Conservation (phyloP, 2,797 vertebrate genomes). For the Eulemur coronatus region DNA sequence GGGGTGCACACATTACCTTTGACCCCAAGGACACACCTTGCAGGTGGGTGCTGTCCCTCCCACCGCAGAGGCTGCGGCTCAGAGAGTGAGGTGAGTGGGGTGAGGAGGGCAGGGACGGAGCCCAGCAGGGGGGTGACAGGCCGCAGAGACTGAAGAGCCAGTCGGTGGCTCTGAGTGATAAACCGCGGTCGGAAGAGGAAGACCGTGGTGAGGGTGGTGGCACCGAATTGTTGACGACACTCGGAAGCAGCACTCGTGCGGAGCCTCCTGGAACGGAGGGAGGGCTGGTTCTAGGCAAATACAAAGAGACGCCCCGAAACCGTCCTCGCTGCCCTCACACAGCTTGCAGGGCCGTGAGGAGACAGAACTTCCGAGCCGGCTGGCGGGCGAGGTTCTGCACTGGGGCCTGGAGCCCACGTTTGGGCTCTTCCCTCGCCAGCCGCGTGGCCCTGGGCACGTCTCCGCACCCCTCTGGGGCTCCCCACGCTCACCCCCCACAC, state of each 20-base stretch:
- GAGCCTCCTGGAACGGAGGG: neutral
- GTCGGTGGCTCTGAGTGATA: too few species aligned
- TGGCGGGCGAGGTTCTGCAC: neutral
- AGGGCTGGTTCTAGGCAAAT: neutral
- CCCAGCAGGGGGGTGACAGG: too few species aligned
- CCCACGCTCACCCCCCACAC: neutral
- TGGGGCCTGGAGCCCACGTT: neutral
- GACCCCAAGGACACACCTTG: too few species aligned
- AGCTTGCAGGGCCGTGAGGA: rapidly evolving
- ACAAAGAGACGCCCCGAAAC: neutral
- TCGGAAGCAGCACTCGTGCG: neutral
- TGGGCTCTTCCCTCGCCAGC: neutral
- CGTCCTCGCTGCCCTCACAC: neutral
- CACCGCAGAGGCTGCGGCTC: neutral
- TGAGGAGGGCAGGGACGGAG: too few species aligned
- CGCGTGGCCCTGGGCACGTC: neutral
- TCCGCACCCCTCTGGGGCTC: neutral
- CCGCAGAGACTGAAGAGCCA: too few species aligned
- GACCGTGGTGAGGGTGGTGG: neutral
- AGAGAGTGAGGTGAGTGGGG: neutral
- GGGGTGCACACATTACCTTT: neutral
- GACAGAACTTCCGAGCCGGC: neutral
- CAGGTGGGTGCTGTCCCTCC: neutral
- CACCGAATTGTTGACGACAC: rapidly evolving
- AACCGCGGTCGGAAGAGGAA: too few species aligned